These are phyloP conservation scores for Ceratina calcarata DNA, from an alignment of 1,140 invertebrate genomes.

Conservation along the genomic window DNA sequence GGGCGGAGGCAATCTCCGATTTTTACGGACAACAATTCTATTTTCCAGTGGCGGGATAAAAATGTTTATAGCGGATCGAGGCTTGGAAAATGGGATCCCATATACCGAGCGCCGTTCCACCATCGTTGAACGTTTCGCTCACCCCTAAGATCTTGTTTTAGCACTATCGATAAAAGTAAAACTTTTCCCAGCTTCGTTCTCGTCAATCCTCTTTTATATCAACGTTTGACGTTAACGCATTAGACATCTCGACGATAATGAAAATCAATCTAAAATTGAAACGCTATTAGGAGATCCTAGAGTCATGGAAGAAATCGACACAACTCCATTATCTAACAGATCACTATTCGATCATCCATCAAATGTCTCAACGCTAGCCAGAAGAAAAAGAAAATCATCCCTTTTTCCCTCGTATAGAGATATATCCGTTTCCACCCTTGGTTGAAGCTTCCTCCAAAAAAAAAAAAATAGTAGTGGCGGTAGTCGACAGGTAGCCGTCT, in stretches of 20 bases:
- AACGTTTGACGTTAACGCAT: too few species aligned
- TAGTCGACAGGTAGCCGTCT: conserved; percentile 23
- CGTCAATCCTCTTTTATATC: too few species aligned
- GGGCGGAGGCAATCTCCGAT: conserved; percentile 1
- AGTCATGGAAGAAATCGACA: too few species aligned
- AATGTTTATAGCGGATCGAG: conserved; percentile 8
- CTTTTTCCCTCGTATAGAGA: background rate
- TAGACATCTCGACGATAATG: too few species aligned
- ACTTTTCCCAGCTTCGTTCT: background rate
- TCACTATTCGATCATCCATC: background rate
- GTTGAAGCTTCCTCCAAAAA: background rate
- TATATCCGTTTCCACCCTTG: background rate
- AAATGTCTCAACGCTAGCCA: background rate
- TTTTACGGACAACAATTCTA: conserved; percentile 18
- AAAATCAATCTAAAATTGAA: too few species aligned
- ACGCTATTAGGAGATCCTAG: too few species aligned
- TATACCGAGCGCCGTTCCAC: background rate
- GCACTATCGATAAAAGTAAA: background rate
- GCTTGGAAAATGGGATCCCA: conserved; percentile 3
- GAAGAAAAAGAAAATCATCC: background rate
- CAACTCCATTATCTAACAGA: too few species aligned
- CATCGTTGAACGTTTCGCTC: too few species aligned
- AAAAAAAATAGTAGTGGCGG: background rate
- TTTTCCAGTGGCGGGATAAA: conserved; percentile 18
- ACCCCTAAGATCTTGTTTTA: too few species aligned